Conservation (phyloP, 1,140 invertebrate species). For the Melipona quadrifasciata region DNA sequence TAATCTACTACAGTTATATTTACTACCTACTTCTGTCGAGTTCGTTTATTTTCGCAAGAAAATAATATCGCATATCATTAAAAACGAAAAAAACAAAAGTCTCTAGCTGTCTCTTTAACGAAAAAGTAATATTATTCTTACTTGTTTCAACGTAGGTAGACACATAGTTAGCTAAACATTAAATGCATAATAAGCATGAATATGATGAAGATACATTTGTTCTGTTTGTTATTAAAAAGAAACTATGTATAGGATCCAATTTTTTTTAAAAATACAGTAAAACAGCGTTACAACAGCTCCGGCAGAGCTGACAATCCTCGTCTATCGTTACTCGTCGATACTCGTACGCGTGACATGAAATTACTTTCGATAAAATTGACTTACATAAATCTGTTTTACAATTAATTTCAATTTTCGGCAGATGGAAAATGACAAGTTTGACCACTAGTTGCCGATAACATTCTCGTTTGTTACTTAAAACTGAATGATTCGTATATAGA, state of each 20-base stretch:
- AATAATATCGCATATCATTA: constrained; percentile 47
- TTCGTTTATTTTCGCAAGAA: constrained; percentile 27
- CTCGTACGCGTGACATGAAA: background rate
- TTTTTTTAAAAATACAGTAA: background rate
- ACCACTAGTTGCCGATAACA: constrained; percentile 76
- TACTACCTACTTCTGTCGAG: constrained; percentile 51
- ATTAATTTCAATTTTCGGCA: constrained; percentile 45
- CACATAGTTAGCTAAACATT: constrained; percentile 69
- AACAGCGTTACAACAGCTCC: background rate
- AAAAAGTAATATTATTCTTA: constrained; percentile 60
- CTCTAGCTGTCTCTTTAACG: constrained; percentile 52
- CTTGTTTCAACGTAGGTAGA: constrained; percentile 67
- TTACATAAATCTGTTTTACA: constrained; percentile 20
- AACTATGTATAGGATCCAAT: background rate
- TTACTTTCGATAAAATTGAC: background rate
- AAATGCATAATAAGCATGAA: constrained; percentile 63
- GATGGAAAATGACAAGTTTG: constrained; percentile 79
- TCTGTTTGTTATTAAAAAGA: constrained; percentile 8
- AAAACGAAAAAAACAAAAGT: constrained; percentile 37
- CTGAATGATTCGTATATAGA: background rate
- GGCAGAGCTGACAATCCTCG: background rate
- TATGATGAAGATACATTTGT: constrained; percentile 45
- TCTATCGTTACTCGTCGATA: background rate
- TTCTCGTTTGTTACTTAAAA: constrained; percentile 53
- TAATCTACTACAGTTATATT: constrained; percentile 39